These are phyloP conservation scores for Protula sp. DNA, from an alignment of 2,888 invertebrate species.

Conservation along the genomic window DNA sequence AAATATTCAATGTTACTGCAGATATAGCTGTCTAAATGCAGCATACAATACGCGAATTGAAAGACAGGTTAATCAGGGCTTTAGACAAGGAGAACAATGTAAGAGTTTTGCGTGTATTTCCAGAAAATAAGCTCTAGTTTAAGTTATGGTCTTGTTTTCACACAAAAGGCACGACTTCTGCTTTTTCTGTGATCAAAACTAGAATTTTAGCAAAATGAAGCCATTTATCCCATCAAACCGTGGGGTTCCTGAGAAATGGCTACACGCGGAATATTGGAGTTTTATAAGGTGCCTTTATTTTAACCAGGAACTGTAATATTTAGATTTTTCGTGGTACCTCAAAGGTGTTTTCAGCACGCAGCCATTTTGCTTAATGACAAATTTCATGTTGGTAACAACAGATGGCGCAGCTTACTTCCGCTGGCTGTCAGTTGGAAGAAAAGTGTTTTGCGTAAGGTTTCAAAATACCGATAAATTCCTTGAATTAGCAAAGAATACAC, in stretches of 20 bases:
- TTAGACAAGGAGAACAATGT: conserved; percentile 97
- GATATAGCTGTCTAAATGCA: conserved; percentile 56
- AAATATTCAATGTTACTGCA: conserved; percentile 56
- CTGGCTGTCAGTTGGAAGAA: too few relatives aligned
- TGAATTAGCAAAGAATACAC: too few relatives aligned
- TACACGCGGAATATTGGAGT: too few relatives aligned
- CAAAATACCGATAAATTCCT: too few relatives aligned
- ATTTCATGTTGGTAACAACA: too few relatives aligned
- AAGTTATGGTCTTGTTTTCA: conserved; percentile 4
- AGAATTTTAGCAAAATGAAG: too few relatives aligned
- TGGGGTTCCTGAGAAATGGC: too few relatives aligned
- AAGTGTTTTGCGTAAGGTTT: too few relatives aligned
- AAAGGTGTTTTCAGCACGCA: not conserved
- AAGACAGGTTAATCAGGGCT: conserved; percentile 92
- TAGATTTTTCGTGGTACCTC: not conserved
- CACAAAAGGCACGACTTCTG: conserved; percentile 11
- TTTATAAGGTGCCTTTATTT: too few relatives aligned
- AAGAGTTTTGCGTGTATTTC: conserved; percentile 59
- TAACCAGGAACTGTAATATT: too few relatives aligned
- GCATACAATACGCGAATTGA: conserved; percentile 68
- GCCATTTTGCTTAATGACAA: not conserved
- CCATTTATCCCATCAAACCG: too few relatives aligned
- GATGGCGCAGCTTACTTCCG: too few relatives aligned
- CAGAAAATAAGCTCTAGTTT: not conserved
- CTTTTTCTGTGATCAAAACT: not conserved